Evolutionary conservation across 1,140 invertebrate genomes (phyloP), one percentile per base, ranked within the genome.

Genomic region (Parapsyche elsis): DNA sequence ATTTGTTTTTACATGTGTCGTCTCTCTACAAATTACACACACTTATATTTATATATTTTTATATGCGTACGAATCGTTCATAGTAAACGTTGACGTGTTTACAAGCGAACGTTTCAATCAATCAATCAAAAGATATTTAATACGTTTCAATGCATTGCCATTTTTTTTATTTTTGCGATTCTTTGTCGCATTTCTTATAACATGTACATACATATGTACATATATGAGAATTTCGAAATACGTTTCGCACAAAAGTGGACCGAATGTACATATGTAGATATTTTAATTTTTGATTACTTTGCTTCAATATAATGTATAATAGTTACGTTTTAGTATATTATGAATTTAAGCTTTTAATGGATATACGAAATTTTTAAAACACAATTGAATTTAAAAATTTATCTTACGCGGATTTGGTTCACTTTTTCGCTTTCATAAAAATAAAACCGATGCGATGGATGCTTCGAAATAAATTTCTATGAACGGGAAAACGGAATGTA

Each of bases 1-100:
- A n/a, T 74, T 78, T 64, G 49, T 79, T 73, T 79, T 71, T 71
- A 26, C 38, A 16, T 64, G 76, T 46, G 59, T 78, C 38, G 38
- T 61, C 19, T 46, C 19, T 46, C 30, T 67, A 24, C 21, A 53
- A 14, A 53, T 53, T 53, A 12, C 16, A 53, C 16, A 53, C 16
- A 12, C 16, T 5, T 16, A 1, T 53, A 53, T 53, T 53, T 53
- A 53, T 53, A 53, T 53, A 10, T 53, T 53, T 5, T 53, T 14
- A 53, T 14, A 16, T 53, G 10, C 10, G 49, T 53, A 53, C 16
- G 16, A 53, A 53, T 53, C 10, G 16, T 53, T 16, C 5, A 53
- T 4, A 53, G 16, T 16, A 16, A 53, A 53, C 10, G 2, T 1
- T 53, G 45, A 46, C 45, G 49, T 14, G 4, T 53, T 53, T 53